Evolutionary conservation across 2,888 invertebrate species (phyloP).

Genomic region (Omphaloscelis lunosa): DNA sequence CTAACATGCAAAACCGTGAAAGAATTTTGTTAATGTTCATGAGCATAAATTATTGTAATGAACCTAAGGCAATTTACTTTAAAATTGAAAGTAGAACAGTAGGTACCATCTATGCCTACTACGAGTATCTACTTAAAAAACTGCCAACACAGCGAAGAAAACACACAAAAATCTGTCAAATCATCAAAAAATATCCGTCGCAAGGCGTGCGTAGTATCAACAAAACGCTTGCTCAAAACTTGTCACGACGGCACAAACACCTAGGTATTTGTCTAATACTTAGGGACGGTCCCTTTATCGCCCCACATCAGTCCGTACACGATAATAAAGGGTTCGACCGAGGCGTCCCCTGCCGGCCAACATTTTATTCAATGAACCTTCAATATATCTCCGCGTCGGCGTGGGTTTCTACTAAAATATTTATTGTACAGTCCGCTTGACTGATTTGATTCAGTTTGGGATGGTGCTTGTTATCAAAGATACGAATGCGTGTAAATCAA

Average conservation of each 20-base stretch:
- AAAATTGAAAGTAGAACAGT: too few species aligned
- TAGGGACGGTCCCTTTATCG: slow-evolving; percentile 71
- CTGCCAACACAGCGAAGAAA: slow-evolving; percentile 6
- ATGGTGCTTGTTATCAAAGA: slow-evolving; percentile 60
- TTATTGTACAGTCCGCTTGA: slow-evolving; percentile 65
- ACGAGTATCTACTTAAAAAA: not conserved
- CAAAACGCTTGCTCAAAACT: slow-evolving; percentile 48
- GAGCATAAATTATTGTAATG: not conserved
- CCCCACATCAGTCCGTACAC: slow-evolving; percentile 78
- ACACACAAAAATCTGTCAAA: slow-evolving; percentile 9
- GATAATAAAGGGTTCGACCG: slow-evolving; percentile 80
- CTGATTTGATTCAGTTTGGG: slow-evolving; percentile 63
- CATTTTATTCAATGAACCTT: slow-evolving; percentile 85
- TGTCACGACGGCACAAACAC: slow-evolving; percentile 61
- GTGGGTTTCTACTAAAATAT: slow-evolving; percentile 64
- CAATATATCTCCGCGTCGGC: slow-evolving; percentile 73
- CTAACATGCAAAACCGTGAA: slow-evolving; percentile 10
- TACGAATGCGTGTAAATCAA: slow-evolving; percentile 57
- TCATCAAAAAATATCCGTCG: slow-evolving; percentile 24
- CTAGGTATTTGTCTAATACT: slow-evolving; percentile 75
- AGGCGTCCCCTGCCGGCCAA: slow-evolving; percentile 70
- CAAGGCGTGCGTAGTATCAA: slow-evolving; percentile 29
- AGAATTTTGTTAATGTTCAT: not conserved
- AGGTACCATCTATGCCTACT: not conserved
- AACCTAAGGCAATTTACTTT: not conserved